Conservation (phyloP, 2,113 vertebrate species). For the Festucalex cinctus region DNA sequence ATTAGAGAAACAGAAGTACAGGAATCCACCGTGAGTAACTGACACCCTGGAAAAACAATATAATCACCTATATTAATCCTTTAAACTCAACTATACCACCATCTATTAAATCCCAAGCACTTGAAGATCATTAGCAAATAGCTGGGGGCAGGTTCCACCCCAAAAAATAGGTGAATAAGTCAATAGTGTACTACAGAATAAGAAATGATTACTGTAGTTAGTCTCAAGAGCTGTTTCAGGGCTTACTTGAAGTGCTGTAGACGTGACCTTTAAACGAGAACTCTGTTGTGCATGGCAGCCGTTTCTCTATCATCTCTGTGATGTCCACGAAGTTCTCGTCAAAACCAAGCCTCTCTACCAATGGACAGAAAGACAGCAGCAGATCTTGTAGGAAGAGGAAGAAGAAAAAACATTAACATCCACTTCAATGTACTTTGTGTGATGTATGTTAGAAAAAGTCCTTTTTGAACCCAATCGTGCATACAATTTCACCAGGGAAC, state of each 20-base stretch:
- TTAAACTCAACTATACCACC: no score
- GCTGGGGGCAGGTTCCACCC: no score
- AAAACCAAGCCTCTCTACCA: conserved; percentile 88
- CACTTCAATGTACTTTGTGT: not conserved
- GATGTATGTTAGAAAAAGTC: not conserved
- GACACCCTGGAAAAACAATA: no score
- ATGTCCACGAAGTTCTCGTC: conserved; percentile 92
- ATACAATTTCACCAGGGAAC: no score
- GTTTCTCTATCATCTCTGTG: conserved; percentile 79
- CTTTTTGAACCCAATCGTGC: no score
- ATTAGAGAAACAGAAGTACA: not conserved
- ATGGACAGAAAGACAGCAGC: conserved; percentile 78
- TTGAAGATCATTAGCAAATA: no score
- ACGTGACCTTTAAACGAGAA: conserved; percentile 75
- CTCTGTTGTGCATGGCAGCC: conserved; percentile 44
- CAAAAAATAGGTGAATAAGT: not conserved
- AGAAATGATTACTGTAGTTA: not conserved
- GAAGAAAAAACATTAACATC: not conserved
- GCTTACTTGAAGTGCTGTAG: conserved; percentile 77
- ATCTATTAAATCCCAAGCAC: no score
- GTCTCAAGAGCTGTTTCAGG: conserved; percentile 18
- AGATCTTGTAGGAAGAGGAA: conserved; percentile 69
- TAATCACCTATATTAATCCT: no score
- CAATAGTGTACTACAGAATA: not conserved
- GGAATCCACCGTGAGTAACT: no score